Percentiles rank a stretch among this genome's conserved stretches.
Evolutionary conservation across 2,797 vertebrate genomes (phyloP).

Genomic region (Thamnophis elegans): DNA sequence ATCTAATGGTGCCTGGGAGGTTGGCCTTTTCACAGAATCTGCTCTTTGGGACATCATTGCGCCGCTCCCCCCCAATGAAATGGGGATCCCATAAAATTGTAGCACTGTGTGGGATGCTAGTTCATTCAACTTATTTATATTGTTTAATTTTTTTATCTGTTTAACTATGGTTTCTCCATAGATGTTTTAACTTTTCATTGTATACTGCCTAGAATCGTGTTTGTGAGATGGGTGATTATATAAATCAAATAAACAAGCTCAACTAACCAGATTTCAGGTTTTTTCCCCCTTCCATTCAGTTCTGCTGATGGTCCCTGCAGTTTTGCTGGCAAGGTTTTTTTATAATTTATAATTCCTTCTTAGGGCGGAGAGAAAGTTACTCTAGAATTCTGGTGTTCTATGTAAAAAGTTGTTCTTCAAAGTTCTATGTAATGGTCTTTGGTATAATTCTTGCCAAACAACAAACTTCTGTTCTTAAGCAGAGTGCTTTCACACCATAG

Average conservation of each 20-base stretch:
- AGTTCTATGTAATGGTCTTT: not conserved
- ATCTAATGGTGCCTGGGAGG: not conserved
- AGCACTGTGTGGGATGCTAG: not conserved
- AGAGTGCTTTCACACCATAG: not conserved
- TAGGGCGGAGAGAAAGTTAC: not conserved
- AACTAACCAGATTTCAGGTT: not conserved
- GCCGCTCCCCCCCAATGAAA: not conserved
- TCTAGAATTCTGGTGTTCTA: not conserved
- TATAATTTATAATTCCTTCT: not conserved
- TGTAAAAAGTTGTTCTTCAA: not conserved
- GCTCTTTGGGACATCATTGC: not conserved
- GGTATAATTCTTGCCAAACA: not conserved
- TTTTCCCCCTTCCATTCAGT: not conserved
- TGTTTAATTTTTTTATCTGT: not conserved
- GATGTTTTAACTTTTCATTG: not conserved
- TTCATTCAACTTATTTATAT: not conserved
- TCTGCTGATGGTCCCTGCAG: not conserved
- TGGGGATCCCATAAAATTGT: not conserved
- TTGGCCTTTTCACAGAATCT: not conserved
- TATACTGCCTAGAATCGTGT: not conserved
- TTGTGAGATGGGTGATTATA: not conserved
- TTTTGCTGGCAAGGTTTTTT: not conserved
- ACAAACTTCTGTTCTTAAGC: not conserved
- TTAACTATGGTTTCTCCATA: not conserved
- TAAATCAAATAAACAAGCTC: not conserved